Evolutionary conservation across 37 sponge, comb jelly and placozoan genomes (phyloP).

Genomic region (Amphimedon queenslandica): DNA sequence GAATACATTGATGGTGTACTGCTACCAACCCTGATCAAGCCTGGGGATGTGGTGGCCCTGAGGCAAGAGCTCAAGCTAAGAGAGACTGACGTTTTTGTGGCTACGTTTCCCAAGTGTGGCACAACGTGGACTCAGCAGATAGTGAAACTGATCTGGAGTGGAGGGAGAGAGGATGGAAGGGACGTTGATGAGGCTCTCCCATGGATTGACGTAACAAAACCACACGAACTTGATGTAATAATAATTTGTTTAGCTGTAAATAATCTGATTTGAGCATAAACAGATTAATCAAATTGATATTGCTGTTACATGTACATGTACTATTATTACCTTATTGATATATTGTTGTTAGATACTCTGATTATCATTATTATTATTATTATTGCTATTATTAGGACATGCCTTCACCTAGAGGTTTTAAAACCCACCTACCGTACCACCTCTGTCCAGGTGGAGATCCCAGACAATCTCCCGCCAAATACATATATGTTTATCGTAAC

Average conservation of each 20-base stretch:
- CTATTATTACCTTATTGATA: too few relatives aligned
- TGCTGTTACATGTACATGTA: too few relatives aligned
- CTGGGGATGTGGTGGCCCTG: neutral
- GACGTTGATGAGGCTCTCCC: neutral
- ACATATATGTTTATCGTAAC: slow-evolving; percentile 58
- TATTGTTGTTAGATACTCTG: too few relatives aligned
- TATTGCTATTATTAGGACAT: neutral
- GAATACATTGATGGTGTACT: neutral
- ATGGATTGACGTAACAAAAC: slow-evolving; percentile 11
- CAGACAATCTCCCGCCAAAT: slow-evolving; percentile 43
- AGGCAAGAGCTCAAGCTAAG: neutral
- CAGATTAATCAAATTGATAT: too few relatives aligned
- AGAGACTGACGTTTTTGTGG: slow-evolving; percentile 16
- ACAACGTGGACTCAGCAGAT: slow-evolving; percentile 34
- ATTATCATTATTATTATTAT: neutral
- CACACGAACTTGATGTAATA: neutral
- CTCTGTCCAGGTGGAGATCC: slow-evolving; percentile 49
- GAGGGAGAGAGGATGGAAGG: slow-evolving; percentile 11
- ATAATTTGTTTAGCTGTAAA: too few relatives aligned
- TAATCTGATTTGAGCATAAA: too few relatives aligned
- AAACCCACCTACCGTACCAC: slow-evolving; percentile 54
- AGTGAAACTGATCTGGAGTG: slow-evolving; percentile 13
- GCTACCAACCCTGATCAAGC: neutral
- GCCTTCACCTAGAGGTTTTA: slow-evolving; percentile 50
- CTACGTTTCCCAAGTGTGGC: slow-evolving; percentile 40